Conservation (phyloP, 2,113 vertebrate species). For the Cynopterus brachyotis region DNA sequence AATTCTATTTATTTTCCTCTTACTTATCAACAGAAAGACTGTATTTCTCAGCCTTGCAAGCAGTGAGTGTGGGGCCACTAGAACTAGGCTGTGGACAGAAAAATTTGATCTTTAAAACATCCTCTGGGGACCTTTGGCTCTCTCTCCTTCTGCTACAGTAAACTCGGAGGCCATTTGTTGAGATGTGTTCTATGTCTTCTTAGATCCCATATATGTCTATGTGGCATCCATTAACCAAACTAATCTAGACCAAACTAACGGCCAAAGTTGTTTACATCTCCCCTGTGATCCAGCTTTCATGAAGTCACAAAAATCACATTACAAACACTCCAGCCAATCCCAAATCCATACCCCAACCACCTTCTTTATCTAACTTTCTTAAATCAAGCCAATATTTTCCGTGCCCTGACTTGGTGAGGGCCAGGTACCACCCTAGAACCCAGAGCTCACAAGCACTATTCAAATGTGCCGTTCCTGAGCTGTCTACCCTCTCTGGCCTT, state of each 20-base stretch:
- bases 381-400: neutral
- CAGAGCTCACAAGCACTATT: neutral
- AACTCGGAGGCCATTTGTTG: neutral
- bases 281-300: neutral
- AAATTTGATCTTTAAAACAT: neutral
- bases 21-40: neutral
- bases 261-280: neutral
- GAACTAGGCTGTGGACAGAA: neutral
- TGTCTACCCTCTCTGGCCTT: neutral
- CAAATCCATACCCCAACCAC: neutral
- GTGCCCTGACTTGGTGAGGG: neutral
- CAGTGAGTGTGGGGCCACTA: neutral
- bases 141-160: neutral
- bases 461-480: neutral
- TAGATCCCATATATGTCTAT: neutral
- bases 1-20: neutral
- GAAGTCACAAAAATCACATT: neutral
- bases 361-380: neutral
- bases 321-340: neutral
- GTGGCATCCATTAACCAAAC: neutral
- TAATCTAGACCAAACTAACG: neutral
- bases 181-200: neutral
- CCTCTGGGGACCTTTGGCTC: neutral
- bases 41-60: neutral
- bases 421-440: neutral